Conservation (phyloP, 1,140 invertebrate genomes). For the Andricus grossulariae region DNA sequence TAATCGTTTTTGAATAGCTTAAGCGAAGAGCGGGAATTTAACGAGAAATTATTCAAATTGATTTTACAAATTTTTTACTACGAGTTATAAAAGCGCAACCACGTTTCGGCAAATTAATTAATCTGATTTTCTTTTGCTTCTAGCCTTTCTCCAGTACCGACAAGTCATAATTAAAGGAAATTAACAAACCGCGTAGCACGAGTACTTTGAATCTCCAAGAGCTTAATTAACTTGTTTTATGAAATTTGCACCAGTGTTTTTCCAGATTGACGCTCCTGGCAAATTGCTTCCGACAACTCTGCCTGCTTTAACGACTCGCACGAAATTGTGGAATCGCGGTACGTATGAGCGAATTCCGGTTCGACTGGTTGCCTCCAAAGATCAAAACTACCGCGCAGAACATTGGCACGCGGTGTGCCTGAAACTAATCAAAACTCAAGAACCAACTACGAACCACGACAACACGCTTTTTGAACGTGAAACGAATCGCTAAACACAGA, state of each 20-base stretch:
- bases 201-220: not conserved
- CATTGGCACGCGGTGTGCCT: not conserved
- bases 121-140: too few species aligned
- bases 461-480: slow-evolving; percentile 7
- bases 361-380: slow-evolving; percentile 26
- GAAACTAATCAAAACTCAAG: slow-evolving; percentile 36
- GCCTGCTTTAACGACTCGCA: slow-evolving; percentile 14
- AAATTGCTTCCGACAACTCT: slow-evolving; percentile 23
- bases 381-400: slow-evolving; percentile 6
- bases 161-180: not conserved
- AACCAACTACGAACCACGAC: slow-evolving; percentile 19
- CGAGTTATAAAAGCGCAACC: too few species aligned
- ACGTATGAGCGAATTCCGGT: slow-evolving; percentile 1
- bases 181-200: not conserved
- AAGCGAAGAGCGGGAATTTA: too few species aligned
- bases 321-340: slow-evolving; percentile 1
- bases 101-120: not conserved
- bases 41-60: too few species aligned
- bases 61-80: too few species aligned
- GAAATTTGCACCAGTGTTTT: slow-evolving; percentile 22
- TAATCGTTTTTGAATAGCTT: not conserved
- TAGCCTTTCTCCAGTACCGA: too few species aligned
- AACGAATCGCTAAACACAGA: slow-evolving; percentile 19
- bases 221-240: slow-evolving; percentile 29
- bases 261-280: slow-evolving; percentile 24